These are phyloP conservation scores for Temnopleurus reevesii DNA, from an alignment of 53 echinoderm and acorn worm genomes.

Conservation along the genomic window DNA sequence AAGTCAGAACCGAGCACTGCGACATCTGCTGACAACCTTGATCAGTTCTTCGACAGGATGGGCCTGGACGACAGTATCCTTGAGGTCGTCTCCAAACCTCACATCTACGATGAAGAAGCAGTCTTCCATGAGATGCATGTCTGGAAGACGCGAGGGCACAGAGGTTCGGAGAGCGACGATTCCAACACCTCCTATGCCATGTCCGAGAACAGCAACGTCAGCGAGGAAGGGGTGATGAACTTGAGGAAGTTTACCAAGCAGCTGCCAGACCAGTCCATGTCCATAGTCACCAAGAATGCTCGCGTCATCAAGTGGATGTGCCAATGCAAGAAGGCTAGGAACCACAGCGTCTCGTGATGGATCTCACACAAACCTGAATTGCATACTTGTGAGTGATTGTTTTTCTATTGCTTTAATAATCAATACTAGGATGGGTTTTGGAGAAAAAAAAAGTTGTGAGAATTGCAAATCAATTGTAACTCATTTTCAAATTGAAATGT, in stretches of 20 bases:
- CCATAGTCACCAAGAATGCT: constrained; percentile 91
- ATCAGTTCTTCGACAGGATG: constrained; percentile 92
- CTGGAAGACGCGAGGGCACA: constrained; percentile 54
- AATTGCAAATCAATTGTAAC: too few relatives aligned
- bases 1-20: constrained; percentile 69
- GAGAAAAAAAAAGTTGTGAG: too few relatives aligned
- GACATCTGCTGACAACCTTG: constrained; percentile 65
- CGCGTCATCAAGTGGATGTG: constrained; percentile 98
- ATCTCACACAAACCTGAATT: too few relatives aligned
- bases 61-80: constrained; percentile 80
- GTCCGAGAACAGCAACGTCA: constrained; percentile 82
- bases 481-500: too few relatives aligned
- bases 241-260: constrained; percentile 72
- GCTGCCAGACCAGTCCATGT: constrained; percentile 82
- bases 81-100: constrained; percentile 51
- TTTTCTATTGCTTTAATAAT: too few relatives aligned
- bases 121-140: constrained; percentile 93
- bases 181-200: constrained; percentile 75
- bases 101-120: constrained; percentile 62
- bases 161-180: constrained; percentile 62
- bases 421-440: too few relatives aligned
- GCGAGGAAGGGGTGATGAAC: constrained; percentile 81
- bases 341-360: constrained; percentile 69
- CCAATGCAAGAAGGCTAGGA: constrained; percentile 85
- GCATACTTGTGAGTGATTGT: too few relatives aligned